Percentiles rank a stretch among this genome's conserved stretches.
phyloP scores from a whole-genome alignment of 1,140 invertebrate species.

The Drosophila insularis region DNA sequence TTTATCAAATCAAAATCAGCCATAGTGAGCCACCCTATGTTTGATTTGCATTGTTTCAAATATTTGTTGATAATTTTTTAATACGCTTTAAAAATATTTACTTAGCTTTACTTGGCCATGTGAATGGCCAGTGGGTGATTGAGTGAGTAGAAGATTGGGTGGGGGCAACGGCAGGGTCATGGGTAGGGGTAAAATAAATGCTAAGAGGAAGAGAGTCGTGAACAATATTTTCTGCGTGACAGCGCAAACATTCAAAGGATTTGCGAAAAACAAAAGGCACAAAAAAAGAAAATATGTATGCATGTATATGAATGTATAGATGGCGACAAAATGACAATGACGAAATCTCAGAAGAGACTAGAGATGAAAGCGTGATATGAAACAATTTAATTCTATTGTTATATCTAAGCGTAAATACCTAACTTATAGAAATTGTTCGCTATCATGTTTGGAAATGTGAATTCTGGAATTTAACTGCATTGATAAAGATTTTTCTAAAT shows the following conservation, averaged over 20 bases:
- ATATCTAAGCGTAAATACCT: too few relatives aligned
- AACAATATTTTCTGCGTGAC: slow-evolving; percentile 67
- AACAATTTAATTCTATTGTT: background rate
- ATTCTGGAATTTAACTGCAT: too few relatives aligned
- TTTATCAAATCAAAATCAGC: slow-evolving; percentile 38
- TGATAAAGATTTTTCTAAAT: too few relatives aligned
- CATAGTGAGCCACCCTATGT: background rate
- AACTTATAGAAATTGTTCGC: too few relatives aligned
- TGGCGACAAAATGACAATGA: slow-evolving; percentile 16
- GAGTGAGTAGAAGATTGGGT: background rate
- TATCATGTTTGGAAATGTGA: too few relatives aligned
- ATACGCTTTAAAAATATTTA: slow-evolving; percentile 77
- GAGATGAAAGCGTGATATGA: slow-evolving; percentile 17
- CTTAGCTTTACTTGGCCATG: slow-evolving; percentile 61
- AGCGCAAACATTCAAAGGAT: slow-evolving; percentile 77
- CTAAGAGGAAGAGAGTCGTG: slow-evolving; percentile 14
- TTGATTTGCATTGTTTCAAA: slow-evolving; percentile 55
- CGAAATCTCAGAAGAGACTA: slow-evolving; percentile 4
- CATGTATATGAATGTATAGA: background rate
- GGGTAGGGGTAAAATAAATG: slow-evolving; percentile 1
- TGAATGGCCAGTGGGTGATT: slow-evolving; percentile 10
- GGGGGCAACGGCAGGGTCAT: background rate
- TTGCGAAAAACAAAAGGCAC: slow-evolving; percentile 63
- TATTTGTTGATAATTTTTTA: slow-evolving; percentile 77
- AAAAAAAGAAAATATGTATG: slow-evolving; percentile 24